Percentiles rank a stretch among this genome's conserved stretches.
Conservation (phyloP, 1,140 invertebrate genomes). For the Teleogryllus occipitalis region DNA sequence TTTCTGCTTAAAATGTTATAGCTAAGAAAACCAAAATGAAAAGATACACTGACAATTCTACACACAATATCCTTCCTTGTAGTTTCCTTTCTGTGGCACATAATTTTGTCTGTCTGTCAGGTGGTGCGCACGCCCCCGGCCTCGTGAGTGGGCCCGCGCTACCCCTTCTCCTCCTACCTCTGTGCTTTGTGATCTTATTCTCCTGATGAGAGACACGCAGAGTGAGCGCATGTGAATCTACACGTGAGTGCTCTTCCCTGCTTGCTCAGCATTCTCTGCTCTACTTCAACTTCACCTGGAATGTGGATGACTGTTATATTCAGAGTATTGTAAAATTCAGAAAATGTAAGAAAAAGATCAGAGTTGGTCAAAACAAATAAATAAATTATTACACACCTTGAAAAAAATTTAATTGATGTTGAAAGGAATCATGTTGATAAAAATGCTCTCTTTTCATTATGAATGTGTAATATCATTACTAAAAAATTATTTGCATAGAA, state of each 20-base stretch:
- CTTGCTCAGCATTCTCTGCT: conserved; percentile 5
- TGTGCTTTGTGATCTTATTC: conserved; percentile 45
- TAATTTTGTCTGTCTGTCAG: conserved; percentile 17
- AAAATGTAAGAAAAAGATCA: no score
- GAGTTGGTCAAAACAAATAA: no score
- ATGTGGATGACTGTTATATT: neutral
- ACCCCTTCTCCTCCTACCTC: conserved; percentile 45
- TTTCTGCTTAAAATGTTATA: neutral
- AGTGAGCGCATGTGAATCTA: conserved; percentile 19
- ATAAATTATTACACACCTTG: no score
- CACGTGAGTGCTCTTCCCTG: conserved; percentile 20
- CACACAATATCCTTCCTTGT: conserved; percentile 7
- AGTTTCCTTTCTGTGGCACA: neutral
- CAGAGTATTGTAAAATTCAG: no score
- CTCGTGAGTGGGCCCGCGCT: conserved; percentile 26
- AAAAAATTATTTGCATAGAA: no score
- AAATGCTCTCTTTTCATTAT: no score
- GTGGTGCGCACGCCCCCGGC: conserved; percentile 19
- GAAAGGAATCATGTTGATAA: no score
- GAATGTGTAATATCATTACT: no score
- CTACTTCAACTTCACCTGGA: neutral
- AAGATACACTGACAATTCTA: conserved; percentile 4
- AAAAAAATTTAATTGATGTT: no score
- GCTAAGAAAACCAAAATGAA: neutral
- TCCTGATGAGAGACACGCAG: conserved; percentile 35